A percentile compares a stretch with the other conserved stretches of the same genome.
Conservation (phyloP, 2,888 invertebrate genomes). For the Tipula confusa region DNA sequence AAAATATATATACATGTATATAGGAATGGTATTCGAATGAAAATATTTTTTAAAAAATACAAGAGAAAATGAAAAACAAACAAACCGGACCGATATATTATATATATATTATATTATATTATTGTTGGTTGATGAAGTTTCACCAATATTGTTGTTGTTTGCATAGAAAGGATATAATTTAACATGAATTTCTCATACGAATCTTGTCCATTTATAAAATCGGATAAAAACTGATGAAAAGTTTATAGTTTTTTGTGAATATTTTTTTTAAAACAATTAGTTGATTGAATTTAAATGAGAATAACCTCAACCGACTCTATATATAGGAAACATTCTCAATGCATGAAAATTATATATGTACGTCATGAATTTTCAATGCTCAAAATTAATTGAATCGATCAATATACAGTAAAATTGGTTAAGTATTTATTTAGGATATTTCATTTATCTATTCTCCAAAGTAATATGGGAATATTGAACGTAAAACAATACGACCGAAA, state of each 20-base stretch:
- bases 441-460: not conserved
- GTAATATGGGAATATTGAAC: not conserved
- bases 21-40: not conserved
- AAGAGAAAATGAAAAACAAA: slow-evolving; percentile 20
- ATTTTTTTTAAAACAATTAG: too few relatives aligned
- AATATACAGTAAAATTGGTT: not conserved
- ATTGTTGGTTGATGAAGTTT: not conserved
- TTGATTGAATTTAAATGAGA: too few relatives aligned
- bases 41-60: slow-evolving; percentile 20
- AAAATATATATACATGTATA: not conserved
- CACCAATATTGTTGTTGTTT: not conserved
- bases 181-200: not conserved
- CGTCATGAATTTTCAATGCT: not conserved
- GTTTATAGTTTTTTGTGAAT: too few relatives aligned
- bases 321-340: too few relatives aligned
- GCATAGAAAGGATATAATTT: not conserved
- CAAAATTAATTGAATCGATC: not conserved
- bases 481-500: not conserved
- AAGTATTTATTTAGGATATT: slow-evolving; percentile 25
- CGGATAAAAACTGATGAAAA: not conserved
- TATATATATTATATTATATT: not conserved
- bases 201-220: not conserved
- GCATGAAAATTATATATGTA: too few relatives aligned
- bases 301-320: too few relatives aligned
- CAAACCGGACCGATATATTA: not conserved